Evolutionary conservation across 2,888 invertebrate genomes (phyloP).

Genomic region (Ptilodon capucinus): DNA sequence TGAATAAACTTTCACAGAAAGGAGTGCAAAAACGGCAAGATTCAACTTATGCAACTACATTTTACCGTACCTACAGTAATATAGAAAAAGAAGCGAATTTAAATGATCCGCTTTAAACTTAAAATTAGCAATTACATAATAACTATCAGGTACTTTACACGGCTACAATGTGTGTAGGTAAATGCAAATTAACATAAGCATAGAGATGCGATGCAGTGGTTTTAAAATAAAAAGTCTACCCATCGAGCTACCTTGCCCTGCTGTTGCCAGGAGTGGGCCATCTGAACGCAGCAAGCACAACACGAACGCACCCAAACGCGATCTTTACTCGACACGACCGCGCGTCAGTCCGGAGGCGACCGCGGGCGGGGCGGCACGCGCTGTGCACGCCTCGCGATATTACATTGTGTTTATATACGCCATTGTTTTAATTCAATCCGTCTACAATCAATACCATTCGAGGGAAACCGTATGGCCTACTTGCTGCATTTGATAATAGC

Average conservation of each 20-base stretch:
- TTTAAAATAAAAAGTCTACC: slow-evolving; percentile 59
- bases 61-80: too few species aligned
- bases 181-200: slow-evolving; percentile 17
- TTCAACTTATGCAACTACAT: too few species aligned
- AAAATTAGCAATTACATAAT: background rate
- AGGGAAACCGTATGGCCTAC: slow-evolving; percentile 62
- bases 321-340: slow-evolving; percentile 56
- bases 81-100: too few species aligned
- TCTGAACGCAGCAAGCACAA: slow-evolving; percentile 59
- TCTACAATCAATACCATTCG: slow-evolving; percentile 69
- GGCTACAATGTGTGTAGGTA: background rate
- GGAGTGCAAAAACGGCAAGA: too few species aligned
- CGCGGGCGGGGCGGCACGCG: slow-evolving; percentile 81
- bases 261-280: slow-evolving; percentile 30
- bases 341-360: slow-evolving; percentile 70
- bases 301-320: slow-evolving; percentile 68
- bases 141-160: background rate
- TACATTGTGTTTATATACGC: slow-evolving; percentile 73
- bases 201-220: slow-evolving; percentile 43
- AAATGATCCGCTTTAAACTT: too few species aligned
- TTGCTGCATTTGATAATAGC: slow-evolving; percentile 37
- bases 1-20: too few species aligned
- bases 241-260: slow-evolving; percentile 47
- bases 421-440: slow-evolving; percentile 72
- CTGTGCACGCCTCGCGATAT: slow-evolving; percentile 77